These are phyloP conservation scores for Hydrolagus affinis DNA, from an alignment of 2,113 vertebrate genomes.

Conservation along the genomic window DNA sequence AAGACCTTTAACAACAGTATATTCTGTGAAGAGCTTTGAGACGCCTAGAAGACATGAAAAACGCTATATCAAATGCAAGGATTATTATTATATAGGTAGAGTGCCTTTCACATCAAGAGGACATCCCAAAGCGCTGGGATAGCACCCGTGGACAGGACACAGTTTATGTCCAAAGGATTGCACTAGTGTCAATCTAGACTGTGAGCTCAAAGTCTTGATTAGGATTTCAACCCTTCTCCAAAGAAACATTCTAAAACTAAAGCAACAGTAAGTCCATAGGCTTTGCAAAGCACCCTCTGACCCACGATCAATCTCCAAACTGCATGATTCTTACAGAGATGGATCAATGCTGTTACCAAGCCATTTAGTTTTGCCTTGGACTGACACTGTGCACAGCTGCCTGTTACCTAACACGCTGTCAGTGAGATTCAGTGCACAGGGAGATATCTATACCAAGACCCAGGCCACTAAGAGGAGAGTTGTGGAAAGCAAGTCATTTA, in stretches of 20 bases:
- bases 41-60: too few relatives aligned
- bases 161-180: too few relatives aligned
- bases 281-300: background rate
- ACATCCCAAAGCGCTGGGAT: too few relatives aligned
- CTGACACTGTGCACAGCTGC: background rate
- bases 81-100: too few relatives aligned
- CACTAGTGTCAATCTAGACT: too few relatives aligned
- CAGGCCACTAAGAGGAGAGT: background rate
- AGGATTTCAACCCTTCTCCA: background rate
- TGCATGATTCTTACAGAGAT: background rate
- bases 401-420: background rate
- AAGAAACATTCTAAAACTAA: background rate
- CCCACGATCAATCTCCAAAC: background rate
- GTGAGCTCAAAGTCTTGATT: background rate
- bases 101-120: too few relatives aligned
- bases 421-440: background rate
- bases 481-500: background rate
- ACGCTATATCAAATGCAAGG: too few relatives aligned
- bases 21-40: too few relatives aligned
- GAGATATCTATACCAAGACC: background rate
- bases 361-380: background rate
- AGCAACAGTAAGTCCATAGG: background rate
- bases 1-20: too few relatives aligned
- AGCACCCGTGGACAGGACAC: too few relatives aligned
- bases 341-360: background rate